Base-by-base conservation (phyloP, 2,888 invertebrate species). In the Drosophila flavopinicola region DNA sequence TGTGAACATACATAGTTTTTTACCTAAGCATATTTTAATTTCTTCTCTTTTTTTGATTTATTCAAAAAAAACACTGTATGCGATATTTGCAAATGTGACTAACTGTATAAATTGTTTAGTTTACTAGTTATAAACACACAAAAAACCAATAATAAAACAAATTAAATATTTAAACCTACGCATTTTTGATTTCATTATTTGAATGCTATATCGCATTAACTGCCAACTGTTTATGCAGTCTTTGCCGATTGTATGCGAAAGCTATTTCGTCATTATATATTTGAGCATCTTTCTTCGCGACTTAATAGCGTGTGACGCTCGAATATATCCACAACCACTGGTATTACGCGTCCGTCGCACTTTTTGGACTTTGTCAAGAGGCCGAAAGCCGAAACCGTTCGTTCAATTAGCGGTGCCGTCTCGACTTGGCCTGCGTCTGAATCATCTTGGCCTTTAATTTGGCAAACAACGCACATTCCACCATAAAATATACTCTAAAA, bases 71-170 rank as follows among this genome's bases (percentile, higher is more conserved):
- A 48, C 67, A 79, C 41, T 78, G 87, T 88, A 89, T 89, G 88
- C 89, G 89, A 89, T 89, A 89, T 89, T 89, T 89, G 89, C 89
- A 89, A 84, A 67, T 67, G 69, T 75, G 72, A 77, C 69, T 70
- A 74, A 64, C 54, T 69, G 54, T 63, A 69, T 61, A 76, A 66
- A 64, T 66, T 71, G 66, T 76, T 78, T 85, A 78, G 65, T 68
- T 35, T 42, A 17, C 66, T 73, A 75, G 70, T 37, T 51, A 47
- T 60, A 75, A 47, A 37, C 9, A 47, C 10, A 48, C 3, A 57
- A 48, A 29, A 37, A 27, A 45, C 10, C 10, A 38, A 53, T 49
- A 48, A 58, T 37, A 33, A 39, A 39, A 47, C 30, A 9, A 11
- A 37, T n/a, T 6, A 41, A 23, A 33, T 32, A 35, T 27, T 35